Evolutionary conservation across 35 echinoderm and acorn worm species (phyloP), one percentile per base, ranked within the genome.

Genomic region (Apostichopus parvimensis): DNA sequence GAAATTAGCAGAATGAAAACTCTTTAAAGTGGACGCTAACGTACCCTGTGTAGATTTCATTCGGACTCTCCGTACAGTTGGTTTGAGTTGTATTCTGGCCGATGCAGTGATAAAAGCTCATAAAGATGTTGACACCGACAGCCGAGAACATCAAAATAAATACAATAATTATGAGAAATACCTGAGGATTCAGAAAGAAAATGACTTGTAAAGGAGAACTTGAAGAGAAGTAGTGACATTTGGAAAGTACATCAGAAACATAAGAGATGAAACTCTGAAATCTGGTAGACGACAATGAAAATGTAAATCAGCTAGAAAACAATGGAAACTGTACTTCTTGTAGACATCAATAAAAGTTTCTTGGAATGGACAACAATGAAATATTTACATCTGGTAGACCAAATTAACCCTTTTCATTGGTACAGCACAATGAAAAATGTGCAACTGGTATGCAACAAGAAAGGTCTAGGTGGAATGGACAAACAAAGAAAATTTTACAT

Each of bases 141-240:
- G 97, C 97, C 86, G 94, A 95, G 66, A 96, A 98, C 94, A 98
- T 70, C 9, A 93, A 73, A 77, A 98, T 96, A 90, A 98, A 98
- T 91, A 94, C 17, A 54, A 94, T 23, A 72, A 98, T 96, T 57
- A 95, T 94, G 20, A 98, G 83, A 82, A 98, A 98, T 57, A 94
- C 93, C 97, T 98, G 83, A 45, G 34, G 34, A 45, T 45, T 45
- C 34, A 9, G 60, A 22, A 68, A 6, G 14, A 88, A 8, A 72
- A 72, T 28, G 4, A 56, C 81, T 45, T 45, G 2, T 45, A 45
- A 45, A 45, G 34, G 34, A 45, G 34, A 45, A 45, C 34, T 45
- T 45, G 34, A 34, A 34, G 28, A 34, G 28, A 34, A 45, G 34
- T 3, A 45, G 34, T 3, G 34, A 45, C 34, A 45, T 45, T 45